phyloP scores from a whole-genome alignment of 2,113 vertebrate species.

The Antechinus flavipes region DNA sequence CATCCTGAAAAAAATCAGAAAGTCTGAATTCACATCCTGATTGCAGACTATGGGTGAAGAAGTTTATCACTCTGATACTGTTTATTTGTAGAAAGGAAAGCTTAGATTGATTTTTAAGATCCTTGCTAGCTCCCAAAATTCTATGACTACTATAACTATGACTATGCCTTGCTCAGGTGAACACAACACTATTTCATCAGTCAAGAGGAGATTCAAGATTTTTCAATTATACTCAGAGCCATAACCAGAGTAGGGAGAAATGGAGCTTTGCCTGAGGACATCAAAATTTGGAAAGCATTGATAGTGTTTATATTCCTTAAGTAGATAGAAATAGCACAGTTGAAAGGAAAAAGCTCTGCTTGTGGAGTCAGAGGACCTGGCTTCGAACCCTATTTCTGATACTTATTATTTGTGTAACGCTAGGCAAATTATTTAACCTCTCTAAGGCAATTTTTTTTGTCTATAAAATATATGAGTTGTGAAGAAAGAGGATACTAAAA shows the following conservation, averaged over 20 bases:
- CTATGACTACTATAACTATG: neutral
- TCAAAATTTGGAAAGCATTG: neutral
- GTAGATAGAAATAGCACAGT: neutral
- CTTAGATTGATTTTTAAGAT: neutral
- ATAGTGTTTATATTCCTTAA: neutral
- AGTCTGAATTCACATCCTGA: neutral
- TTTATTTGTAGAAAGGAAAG: neutral
- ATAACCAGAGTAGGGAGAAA: neutral
- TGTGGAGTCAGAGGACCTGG: neutral
- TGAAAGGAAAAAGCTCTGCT: neutral
- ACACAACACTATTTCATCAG: neutral
- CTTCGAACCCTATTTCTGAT: neutral
- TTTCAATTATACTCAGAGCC: neutral
- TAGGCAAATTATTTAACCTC: neutral
- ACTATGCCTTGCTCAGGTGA: neutral
- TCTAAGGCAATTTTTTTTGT: neutral
- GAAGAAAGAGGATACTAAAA: neutral
- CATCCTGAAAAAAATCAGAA: neutral
- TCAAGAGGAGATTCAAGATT: neutral
- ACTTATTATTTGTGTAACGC: neutral
- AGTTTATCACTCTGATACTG: neutral
- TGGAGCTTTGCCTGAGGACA: neutral
- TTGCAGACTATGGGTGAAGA: neutral
- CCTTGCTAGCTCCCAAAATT: neutral
- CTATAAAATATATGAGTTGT: neutral